Evolutionary conservation across 2,113 vertebrate species (phyloP), one percentile per base, ranked within the genome.

Genomic region (Pomatorhinus ruficollis): DNA sequence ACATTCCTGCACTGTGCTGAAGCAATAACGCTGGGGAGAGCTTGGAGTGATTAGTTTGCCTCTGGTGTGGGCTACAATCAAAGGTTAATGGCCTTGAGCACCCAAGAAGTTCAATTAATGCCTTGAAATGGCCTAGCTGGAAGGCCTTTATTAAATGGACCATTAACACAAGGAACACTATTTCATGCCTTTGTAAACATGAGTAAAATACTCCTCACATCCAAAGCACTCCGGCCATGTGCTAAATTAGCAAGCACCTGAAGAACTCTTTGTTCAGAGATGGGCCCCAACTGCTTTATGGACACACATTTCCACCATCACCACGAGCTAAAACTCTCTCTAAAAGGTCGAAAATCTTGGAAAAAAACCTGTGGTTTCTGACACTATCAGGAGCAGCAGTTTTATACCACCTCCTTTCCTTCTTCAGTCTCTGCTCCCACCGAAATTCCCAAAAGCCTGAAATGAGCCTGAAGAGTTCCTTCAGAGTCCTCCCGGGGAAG

Each of bases 51-150:
- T 88, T 92, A 37, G 35, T 89, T 95, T 96, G 87, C 89, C 79
- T 90, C 78, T 88, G 76, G 80, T 61, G 44, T 54, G n/a, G 69
- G 80, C 83, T 76, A 12, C 68, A 84, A 85, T 68, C 93, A 96
- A 94, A 93, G 78, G 72, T 86, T 95, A 94, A 91, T 80, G 69
- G 88, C 82, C 80, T 77, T 57, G 59, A 90, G 89, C 78, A 91
- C 76, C 84, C 83, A 88, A 92, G 91, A 93, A 95, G 91, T 94
- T 92, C 93, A 97, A 90, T 96, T 92, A 97, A 94, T 92, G 91
- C 76, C 87, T 93, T 81, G 89, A 94, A 97, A 95, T 93, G 82
- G 78, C 72, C 87, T 90, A 33, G 88, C 92, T 96, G 71, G 88
- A 95, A 91, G 84, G 83, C 50, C 82, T 95, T 90, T 90, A 85